Evolutionary conservation across 2,888 invertebrate species (phyloP).

Genomic region (Ichneumon xanthorius): DNA sequence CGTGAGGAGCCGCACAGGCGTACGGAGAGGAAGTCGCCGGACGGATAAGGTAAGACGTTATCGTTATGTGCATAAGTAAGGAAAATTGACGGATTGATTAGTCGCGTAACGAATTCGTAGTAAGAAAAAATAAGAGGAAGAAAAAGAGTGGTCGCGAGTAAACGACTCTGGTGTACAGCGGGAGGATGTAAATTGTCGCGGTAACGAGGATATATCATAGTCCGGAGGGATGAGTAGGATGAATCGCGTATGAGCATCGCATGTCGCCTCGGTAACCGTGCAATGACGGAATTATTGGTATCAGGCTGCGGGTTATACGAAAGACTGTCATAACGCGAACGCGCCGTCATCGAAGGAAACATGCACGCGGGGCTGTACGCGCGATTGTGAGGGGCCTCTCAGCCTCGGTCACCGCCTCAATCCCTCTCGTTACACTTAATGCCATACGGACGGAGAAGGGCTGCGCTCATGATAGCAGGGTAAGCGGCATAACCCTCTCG

Average conservation of each 20-base stretch:
- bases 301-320: conserved; percentile 69
- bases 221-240: conserved; percentile 40
- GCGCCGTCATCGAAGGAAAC: conserved; percentile 59
- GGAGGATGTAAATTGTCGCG: conserved; percentile 58
- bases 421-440: conserved; percentile 72
- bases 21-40: neutral
- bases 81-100: conserved; percentile 1
- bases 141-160: neutral
- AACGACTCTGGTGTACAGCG: neutral
- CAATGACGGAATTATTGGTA: conserved; percentile 70
- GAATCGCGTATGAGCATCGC: conserved; percentile 64
- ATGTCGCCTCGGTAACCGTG: conserved; percentile 68
- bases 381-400: conserved; percentile 6
- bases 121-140: neutral
- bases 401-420: conserved; percentile 49
- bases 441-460: conserved; percentile 63
- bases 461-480: conserved; percentile 61
- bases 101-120: neutral
- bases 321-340: conserved; percentile 70
- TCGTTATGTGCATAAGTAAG: neutral
- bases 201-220: conserved; percentile 36
- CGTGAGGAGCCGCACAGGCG: neutral
- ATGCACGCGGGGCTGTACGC: conserved; percentile 46
- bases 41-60: neutral
- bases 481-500: conserved; percentile 42